These are phyloP conservation scores for Elysia chlorotica DNA, from an alignment of 1,140 invertebrate genomes.

Conservation along the genomic window DNA sequence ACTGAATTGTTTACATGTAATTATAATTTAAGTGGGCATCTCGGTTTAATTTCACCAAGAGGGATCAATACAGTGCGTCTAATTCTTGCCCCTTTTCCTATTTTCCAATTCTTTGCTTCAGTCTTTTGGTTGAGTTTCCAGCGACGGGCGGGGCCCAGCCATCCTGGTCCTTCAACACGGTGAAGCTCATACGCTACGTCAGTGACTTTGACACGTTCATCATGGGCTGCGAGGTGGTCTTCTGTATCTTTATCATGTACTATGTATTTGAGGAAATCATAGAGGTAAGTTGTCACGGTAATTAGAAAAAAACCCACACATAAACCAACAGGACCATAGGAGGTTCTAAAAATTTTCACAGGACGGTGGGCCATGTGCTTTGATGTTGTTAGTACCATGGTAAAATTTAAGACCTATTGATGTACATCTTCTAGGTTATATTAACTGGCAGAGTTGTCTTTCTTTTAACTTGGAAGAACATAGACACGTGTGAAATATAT, in stretches of 20 bases:
- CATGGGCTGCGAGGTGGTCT: constrained; percentile 66
- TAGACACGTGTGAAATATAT: too few relatives aligned
- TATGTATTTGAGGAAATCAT: constrained; percentile 70
- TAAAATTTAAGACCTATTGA: background rate
- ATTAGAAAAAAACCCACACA: too few relatives aligned
- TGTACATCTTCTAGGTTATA: background rate
- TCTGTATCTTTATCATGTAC: constrained; percentile 68
- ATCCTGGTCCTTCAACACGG: constrained; percentile 64
- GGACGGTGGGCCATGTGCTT: background rate
- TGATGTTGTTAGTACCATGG: background rate
- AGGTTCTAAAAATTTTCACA: background rate
- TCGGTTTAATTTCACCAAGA: too few relatives aligned
- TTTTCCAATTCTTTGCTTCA: too few relatives aligned
- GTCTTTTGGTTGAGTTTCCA: constrained; percentile 72
- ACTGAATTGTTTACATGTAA: too few relatives aligned
- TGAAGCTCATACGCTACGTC: constrained; percentile 69
- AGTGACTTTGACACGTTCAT: constrained; percentile 64
- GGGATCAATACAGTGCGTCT: too few relatives aligned
- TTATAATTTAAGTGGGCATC: too few relatives aligned
- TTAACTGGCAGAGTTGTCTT: background rate
- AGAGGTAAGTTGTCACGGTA: constrained; percentile 65
- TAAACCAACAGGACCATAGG: background rate
- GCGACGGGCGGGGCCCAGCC: constrained; percentile 73
- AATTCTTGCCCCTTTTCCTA: too few relatives aligned
- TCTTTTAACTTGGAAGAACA: too few relatives aligned